phyloP scores from a whole-genome alignment of 2,888 invertebrate genomes.

The Hoplodrina blanda region DNA sequence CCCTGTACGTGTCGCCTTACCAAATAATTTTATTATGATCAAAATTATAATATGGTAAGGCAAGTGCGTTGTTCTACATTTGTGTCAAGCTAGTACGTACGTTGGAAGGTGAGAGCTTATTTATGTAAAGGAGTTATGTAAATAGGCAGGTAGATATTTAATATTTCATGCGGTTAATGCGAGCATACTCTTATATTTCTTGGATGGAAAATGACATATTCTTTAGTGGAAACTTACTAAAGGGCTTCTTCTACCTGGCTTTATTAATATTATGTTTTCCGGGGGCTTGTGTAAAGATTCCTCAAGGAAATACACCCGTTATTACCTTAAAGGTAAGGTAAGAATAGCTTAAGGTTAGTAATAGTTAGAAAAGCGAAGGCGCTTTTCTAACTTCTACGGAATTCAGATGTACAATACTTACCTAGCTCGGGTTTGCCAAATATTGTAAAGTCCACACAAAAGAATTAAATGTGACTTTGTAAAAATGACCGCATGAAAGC shows the following conservation, averaged over 20 bases:
- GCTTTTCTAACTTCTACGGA: neutral
- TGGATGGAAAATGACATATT: conserved; percentile 26
- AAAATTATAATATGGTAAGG: conserved; percentile 50
- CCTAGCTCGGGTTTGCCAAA: neutral
- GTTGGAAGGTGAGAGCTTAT: conserved; percentile 41
- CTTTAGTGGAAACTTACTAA: conserved; percentile 18
- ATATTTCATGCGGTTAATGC: conserved; percentile 48
- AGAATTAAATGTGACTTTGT: neutral
- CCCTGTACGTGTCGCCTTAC: conserved; percentile 53
- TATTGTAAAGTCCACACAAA: neutral
- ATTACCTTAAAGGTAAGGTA: neutral
- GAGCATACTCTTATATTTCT: conserved; percentile 43
- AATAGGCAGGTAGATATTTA: conserved; percentile 49
- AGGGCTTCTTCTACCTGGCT: neutral
- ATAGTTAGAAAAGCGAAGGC: too few relatives aligned
- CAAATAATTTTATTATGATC: conserved; percentile 58
- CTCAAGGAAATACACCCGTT: neutral
- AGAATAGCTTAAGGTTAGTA: too few relatives aligned
- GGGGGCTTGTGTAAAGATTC: neutral
- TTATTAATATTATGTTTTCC: conserved; percentile 24
- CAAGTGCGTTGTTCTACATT: conserved; percentile 50
- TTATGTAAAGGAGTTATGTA: conserved; percentile 53
- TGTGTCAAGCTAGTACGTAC: conserved; percentile 35
- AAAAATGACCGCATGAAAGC: neutral
- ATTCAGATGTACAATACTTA: neutral